Conservation (phyloP, 2,797 vertebrate species). For the Decapterus maruadsi region DNA sequence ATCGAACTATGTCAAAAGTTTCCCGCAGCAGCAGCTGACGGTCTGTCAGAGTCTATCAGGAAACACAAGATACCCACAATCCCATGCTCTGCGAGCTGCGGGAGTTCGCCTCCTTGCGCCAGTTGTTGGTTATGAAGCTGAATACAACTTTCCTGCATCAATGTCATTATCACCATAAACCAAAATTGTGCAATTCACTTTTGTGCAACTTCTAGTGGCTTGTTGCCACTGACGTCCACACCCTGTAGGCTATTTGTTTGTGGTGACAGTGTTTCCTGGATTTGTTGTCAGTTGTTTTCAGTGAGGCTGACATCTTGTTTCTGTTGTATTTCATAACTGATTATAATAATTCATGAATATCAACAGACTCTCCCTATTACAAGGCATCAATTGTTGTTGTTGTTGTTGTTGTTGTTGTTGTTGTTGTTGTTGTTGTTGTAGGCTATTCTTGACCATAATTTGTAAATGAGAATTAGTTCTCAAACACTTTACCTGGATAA, state of each 20-base stretch:
- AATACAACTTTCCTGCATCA: background rate
- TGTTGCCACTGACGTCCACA: background rate
- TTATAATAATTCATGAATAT: too few species aligned
- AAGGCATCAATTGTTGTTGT: too few species aligned
- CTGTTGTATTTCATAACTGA: too few species aligned
- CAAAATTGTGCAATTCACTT: background rate
- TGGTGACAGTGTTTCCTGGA: background rate
- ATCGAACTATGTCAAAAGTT: slow-evolving; percentile 56
- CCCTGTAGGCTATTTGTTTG: background rate
- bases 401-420: too few species aligned
- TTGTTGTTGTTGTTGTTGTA: too few species aligned
- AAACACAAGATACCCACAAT: slow-evolving; percentile 80
- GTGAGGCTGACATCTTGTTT: too few species aligned
- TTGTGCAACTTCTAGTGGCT: background rate
- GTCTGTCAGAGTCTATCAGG: slow-evolving; percentile 65
- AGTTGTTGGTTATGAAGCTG: background rate
- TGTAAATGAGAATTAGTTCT: too few species aligned
- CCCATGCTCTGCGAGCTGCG: slow-evolving; percentile 38
- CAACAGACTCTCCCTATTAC: too few species aligned
- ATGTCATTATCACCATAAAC: background rate
- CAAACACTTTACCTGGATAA: too few species aligned
- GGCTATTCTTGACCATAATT: too few species aligned
- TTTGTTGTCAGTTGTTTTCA: background rate
- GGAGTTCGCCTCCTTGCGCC: slow-evolving; percentile 28
- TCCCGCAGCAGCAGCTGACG: slow-evolving; percentile 69